phyloP scores from a whole-genome alignment of 2,113 vertebrate genomes.

The Mirounga angustirostris region DNA sequence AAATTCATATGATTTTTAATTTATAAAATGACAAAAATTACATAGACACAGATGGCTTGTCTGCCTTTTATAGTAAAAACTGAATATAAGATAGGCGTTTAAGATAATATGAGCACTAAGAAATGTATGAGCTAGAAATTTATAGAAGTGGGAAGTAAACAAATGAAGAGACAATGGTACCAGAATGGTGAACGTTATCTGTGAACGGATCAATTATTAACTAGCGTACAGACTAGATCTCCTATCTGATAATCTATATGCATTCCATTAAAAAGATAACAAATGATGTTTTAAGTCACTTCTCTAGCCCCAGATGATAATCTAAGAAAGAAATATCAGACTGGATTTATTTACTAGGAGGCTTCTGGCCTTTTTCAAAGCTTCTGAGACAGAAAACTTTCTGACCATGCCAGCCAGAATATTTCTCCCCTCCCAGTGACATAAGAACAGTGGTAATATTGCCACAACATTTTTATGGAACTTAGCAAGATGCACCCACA shows the following conservation, averaged over 20 bases:
- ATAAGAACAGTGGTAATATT: background rate
- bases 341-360: background rate
- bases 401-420: background rate
- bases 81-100: background rate
- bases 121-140: background rate
- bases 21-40: fast-evolving
- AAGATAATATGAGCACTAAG: background rate
- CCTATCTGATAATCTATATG: background rate
- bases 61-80: background rate
- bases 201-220: background rate
- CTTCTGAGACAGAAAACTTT: conserved; percentile 12
- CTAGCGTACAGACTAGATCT: background rate
- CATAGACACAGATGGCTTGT: background rate
- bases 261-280: background rate
- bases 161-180: background rate
- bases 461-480: background rate
- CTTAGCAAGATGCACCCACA: background rate
- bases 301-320: background rate
- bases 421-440: background rate
- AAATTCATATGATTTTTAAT: background rate
- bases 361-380: background rate
- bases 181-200: background rate
- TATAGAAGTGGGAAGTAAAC: background rate
- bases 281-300: background rate
- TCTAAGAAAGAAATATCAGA: background rate